Percentiles rank a stretch among this genome's conserved stretches.
Evolutionary conservation across 2,113 vertebrate species (phyloP).

Genomic region (Lagopus muta): DNA sequence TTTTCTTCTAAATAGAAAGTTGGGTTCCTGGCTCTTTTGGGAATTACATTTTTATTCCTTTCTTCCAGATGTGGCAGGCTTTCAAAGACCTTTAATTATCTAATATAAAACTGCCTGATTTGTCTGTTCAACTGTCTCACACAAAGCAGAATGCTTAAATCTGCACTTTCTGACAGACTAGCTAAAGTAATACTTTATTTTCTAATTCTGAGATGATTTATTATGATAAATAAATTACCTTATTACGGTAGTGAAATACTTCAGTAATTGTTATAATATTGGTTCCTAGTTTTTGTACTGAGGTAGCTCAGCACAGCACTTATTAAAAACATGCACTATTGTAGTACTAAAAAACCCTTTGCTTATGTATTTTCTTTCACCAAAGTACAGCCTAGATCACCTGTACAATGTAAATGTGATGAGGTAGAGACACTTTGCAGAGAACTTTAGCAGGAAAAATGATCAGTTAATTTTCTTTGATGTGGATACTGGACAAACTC

Average conservation of each 20-base stretch:
- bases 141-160: conserved; percentile 1
- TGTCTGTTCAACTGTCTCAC: background rate
- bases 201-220: conserved; percentile 15
- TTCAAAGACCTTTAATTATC: conserved; percentile 24
- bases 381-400: background rate
- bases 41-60: conserved; percentile 1
- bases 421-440: background rate
- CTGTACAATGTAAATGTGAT: background rate
- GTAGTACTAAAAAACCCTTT: background rate
- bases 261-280: background rate
- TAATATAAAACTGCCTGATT: conserved; percentile 8
- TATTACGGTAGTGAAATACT: background rate
- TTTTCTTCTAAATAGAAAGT: background rate
- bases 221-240: conserved; percentile 33
- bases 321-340: background rate
- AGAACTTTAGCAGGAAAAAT: background rate
- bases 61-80: background rate
- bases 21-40: background rate
- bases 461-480: background rate
- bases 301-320: background rate
- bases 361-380: background rate
- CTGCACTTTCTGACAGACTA: background rate
- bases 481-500: background rate
- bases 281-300: background rate
- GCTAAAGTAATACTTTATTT: conserved; percentile 29